Conservation (phyloP, 2,888 invertebrate species). For the Malthinus flaveolus region DNA sequence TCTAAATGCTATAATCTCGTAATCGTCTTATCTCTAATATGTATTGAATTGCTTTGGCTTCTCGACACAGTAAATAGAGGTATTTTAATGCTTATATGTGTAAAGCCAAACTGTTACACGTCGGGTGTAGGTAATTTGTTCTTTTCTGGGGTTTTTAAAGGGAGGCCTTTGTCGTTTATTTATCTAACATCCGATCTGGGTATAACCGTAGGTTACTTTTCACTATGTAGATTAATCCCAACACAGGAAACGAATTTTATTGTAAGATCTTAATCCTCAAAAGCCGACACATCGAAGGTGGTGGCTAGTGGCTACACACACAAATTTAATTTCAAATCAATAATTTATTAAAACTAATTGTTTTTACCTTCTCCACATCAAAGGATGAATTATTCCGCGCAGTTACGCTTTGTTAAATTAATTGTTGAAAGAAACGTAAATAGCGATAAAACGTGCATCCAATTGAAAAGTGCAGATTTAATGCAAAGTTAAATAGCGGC, state of each 20-base stretch:
- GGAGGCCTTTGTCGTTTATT: not conserved
- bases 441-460: too few relatives aligned
- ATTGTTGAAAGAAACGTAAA: too few relatives aligned
- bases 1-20: constrained; percentile 3
- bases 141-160: constrained; percentile 1
- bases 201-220: constrained; percentile 1
- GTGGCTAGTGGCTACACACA: too few relatives aligned
- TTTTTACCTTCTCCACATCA: too few relatives aligned
- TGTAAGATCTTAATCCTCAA: constrained; percentile 25
- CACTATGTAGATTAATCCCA: constrained; percentile 28
- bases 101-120: not conserved
- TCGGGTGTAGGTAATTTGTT: constrained; percentile 7
- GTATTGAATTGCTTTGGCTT: constrained; percentile 23
- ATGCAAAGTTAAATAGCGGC: too few relatives aligned
- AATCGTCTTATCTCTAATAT: constrained; percentile 18
- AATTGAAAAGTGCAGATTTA: too few relatives aligned
- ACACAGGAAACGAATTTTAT: constrained; percentile 26
- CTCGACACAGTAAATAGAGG: constrained; percentile 20
- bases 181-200: constrained; percentile 28
- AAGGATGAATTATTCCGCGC: too few relatives aligned
- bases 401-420: too few relatives aligned
- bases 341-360: too few relatives aligned
- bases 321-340: too few relatives aligned
- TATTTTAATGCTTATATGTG: constrained; percentile 1
- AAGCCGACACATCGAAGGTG: not conserved